Conservation (phyloP, 1,140 invertebrate species). For the Bombus waltoni region DNA sequence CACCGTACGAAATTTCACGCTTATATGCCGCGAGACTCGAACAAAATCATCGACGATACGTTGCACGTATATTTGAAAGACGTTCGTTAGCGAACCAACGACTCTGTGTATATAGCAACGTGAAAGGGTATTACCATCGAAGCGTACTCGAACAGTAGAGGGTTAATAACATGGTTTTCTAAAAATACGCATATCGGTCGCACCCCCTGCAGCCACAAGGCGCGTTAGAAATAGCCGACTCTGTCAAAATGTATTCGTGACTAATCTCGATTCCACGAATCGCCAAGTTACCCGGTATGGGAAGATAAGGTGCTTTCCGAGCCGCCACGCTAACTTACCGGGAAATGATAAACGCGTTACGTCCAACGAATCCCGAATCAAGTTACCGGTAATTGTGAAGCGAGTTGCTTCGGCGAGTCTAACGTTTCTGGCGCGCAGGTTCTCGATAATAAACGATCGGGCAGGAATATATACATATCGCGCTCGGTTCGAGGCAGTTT, state of each 20-base stretch:
- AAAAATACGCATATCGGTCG: conserved; percentile 74
- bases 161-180: conserved; percentile 76
- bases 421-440: neutral
- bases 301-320: conserved; percentile 1
- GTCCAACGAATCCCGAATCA: neutral
- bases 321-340: neutral
- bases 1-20: neutral
- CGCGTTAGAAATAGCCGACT: conserved; percentile 65
- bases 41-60: neutral
- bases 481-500: neutral
- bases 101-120: no score
- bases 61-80: accelerated
- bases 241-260: conserved; percentile 61
- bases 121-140: conserved; percentile 10
- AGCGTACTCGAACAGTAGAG: conserved; percentile 43
- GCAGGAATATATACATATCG: neutral
- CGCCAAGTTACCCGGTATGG: neutral
- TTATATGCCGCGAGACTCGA: no score
- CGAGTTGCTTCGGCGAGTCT: neutral
- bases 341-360: conserved; percentile 17
- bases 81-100: neutral
- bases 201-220: conserved; percentile 57
- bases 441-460: neutral
- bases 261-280: conserved; percentile 54
- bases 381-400: conserved; percentile 13